Conservation (phyloP, 53 echinoderm and acorn worm genomes). For the Echinarachnius parma region DNA sequence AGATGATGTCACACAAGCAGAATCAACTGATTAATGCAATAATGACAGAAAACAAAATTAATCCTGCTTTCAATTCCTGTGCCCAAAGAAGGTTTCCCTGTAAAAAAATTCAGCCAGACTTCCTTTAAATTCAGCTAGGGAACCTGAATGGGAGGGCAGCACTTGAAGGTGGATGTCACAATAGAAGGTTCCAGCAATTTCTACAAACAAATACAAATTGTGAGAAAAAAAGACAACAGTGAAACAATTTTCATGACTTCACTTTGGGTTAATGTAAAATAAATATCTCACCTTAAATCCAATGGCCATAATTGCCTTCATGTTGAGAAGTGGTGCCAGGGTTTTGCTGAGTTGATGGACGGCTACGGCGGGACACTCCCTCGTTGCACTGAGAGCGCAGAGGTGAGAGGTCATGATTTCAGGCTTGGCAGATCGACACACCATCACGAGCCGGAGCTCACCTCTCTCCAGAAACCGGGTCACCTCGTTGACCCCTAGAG, state of each 20-base stretch:
- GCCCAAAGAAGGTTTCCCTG: too few relatives aligned
- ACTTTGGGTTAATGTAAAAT: too few relatives aligned
- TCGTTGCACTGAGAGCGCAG: constrained; percentile 61
- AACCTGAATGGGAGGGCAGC: neutral
- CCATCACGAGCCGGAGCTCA: constrained; percentile 56
- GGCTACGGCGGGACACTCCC: constrained; percentile 62
- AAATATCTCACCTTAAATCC: constrained; percentile 70
- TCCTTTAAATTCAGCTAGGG: neutral
- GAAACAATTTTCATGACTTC: too few relatives aligned
- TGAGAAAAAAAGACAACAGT: too few relatives aligned
- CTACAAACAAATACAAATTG: too few relatives aligned
- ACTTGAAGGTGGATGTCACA: neutral
- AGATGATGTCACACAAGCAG: too few relatives aligned
- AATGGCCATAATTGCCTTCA: constrained; percentile 60
- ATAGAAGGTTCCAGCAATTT: too few relatives aligned
- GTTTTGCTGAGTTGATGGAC: constrained; percentile 53
- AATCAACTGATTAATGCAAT: too few relatives aligned
- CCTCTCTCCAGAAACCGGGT: constrained; percentile 68
- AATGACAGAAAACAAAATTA: too few relatives aligned
- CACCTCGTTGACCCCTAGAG: constrained; percentile 77
- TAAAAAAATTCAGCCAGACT: neutral
- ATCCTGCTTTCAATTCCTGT: too few relatives aligned
- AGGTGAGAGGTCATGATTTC: constrained; percentile 74
- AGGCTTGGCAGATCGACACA: constrained; percentile 63
- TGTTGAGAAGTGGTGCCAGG: constrained; percentile 60